Evolutionary conservation across 2,797 vertebrate species (phyloP), one percentile per base, ranked within the genome.

Genomic region (Halcyon badia): DNA sequence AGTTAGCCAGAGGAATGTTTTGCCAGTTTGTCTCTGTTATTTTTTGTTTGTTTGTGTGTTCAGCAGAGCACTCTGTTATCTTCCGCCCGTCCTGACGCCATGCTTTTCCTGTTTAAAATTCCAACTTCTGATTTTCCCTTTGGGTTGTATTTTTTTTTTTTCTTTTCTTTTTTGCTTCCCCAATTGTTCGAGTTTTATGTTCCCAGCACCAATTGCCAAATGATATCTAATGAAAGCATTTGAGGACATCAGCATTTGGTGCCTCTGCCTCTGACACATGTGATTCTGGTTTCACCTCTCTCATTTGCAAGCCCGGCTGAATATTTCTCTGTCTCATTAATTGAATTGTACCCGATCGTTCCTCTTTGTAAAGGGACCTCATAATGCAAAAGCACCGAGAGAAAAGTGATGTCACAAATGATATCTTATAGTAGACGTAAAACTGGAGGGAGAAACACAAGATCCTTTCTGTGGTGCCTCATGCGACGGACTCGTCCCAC

Each of bases 91-190:
- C 98, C 99, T 98, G 99, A 99, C 99, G 99, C 99, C 99, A 98
- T 97, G 97, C 98, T 99, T 98, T 99, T 99, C 99, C 99, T 99
- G 99, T 99, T 99, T 99, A 98, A 99, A 99, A 99, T 99, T 98
- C 97, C 97, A 71, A 97, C 96, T 97, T 97, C 96, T 87, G 92
- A 95, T 98, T 98, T 98, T 97, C 97, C 98, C 97, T 96, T 86
- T 90, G 94, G 90, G 85, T 85, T 89, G 28, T 30, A 14, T 92
- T 82, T 84, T 87, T n/a, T n/a, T 95, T 97, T 86, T 87, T 30
- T 73, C 56, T 9, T 56, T 84, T 72, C 56, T 89, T 73, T 83
- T 83, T 81, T 68, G 25, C 92, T 96, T 97, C 84, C 91, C 79
- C 52, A 49, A 52, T 95, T 95, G 95, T 97, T 97, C 89, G 68